These are phyloP conservation scores for Petaurus breviceps DNA, from an alignment of 2,113 vertebrate species.

Conservation along the genomic window DNA sequence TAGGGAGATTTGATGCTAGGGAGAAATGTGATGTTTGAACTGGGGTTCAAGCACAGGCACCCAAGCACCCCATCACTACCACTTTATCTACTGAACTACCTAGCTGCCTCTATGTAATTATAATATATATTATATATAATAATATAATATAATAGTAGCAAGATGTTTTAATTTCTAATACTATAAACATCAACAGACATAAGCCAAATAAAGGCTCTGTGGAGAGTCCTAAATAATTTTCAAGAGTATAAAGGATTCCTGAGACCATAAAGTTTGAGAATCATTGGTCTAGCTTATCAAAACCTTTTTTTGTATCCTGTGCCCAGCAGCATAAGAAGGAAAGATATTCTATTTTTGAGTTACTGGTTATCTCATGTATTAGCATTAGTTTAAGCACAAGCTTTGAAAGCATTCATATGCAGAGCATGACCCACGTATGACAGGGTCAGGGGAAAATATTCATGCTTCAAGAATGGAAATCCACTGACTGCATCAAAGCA, in stretches of 20 bases:
- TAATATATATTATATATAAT: not conserved
- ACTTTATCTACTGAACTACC: not conserved
- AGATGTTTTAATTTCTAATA: not conserved
- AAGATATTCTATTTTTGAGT: not conserved
- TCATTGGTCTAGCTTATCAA: not conserved
- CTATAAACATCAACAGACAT: not conserved
- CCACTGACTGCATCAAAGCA: slow-evolving; percentile 25
- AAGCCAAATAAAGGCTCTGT: not conserved
- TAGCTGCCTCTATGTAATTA: not conserved
- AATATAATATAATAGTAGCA: not conserved
- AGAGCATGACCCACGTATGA: not conserved
- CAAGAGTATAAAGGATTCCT: not conserved
- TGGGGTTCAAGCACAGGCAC: too few species aligned
- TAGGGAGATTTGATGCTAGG: too few species aligned
- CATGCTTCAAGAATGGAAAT: slow-evolving; percentile 42
- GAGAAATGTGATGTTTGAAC: too few species aligned
- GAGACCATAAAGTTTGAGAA: not conserved
- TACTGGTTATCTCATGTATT: not conserved
- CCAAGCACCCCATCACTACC: not conserved
- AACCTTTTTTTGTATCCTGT: not conserved
- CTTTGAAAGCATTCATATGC: not conserved
- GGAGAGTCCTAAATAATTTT: not conserved
- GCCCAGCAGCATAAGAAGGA: not conserved
- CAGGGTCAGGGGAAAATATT: slow-evolving; percentile 51
- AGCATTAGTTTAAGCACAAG: not conserved